Base-by-base conservation (phyloP, 2,888 invertebrate species). In the Chaetogeoica ovagalla region DNA sequence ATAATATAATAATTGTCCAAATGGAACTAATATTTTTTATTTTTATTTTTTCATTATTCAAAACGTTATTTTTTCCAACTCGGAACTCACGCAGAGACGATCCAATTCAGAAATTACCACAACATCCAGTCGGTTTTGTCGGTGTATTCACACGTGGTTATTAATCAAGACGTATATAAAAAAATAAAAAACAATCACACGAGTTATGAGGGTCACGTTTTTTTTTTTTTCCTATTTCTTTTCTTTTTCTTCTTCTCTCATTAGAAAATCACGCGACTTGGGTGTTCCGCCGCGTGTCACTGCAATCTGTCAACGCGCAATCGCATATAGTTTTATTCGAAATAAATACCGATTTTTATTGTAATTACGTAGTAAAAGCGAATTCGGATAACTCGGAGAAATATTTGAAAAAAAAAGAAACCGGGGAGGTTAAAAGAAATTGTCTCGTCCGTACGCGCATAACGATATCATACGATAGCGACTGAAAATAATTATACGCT, bases 171-270 rank as follows among this genome's bases (percentile, higher is more conserved):
- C 69, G 69, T 77, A 30, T 30, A 30, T 2, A 30, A 30, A 30
- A 30, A 30, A n/a, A 30, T 2, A 43, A 77, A 77, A 70, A 77
- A 77, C 77, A 77, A 77, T 77, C 62, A 52, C 62, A 52, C 60
- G n/a, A 52, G 69, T 15, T 52, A 30, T 30, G 4, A 30, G 17
- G 30, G 62, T 77, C 60, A 77, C 69, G 69, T 69, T 77, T 76
- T 68, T 59, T 23, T 68, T 52, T n/a, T n/a, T n/a, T n/a, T n/a
- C n/a, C n/a, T n/a, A n/a, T n/a, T n/a, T n/a, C n/a, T n/a, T n/a
- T n/a, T n/a, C n/a, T n/a, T n/a, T n/a, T n/a, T n/a, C n/a, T n/a
- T n/a, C n/a, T n/a, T 68, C 13, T 52, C 13, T 48, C 21, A 48
- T 11, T 75, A 48, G 6, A 6, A n/a, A 69, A 37, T 8, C 6